phyloP scores from a whole-genome alignment of 2,888 invertebrate genomes.

The Tuta absoluta region DNA sequence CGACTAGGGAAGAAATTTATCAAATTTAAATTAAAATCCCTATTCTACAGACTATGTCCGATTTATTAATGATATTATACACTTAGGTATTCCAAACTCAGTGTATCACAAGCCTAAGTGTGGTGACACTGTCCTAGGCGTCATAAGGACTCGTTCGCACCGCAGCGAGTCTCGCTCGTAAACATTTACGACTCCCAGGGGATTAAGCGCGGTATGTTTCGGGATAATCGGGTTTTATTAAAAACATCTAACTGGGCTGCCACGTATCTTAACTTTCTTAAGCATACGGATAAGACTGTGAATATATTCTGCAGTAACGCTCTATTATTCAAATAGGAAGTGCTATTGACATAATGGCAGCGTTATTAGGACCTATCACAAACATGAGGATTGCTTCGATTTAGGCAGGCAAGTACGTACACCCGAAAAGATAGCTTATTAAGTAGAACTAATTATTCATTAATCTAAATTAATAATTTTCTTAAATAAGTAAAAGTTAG shows the following conservation, averaged over 20 bases:
- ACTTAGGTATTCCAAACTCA: constrained; percentile 1
- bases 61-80: no score
- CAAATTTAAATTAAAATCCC: no score
- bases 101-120: constrained; percentile 44
- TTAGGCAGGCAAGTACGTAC: no score
- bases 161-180: constrained; percentile 72
- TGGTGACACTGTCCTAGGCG: constrained; percentile 68
- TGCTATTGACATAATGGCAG: neutral
- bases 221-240: constrained; percentile 65
- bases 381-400: no score
- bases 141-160: constrained; percentile 73
- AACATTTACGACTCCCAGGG: constrained; percentile 75
- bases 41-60: no score
- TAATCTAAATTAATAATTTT: no score
- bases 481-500: no score
- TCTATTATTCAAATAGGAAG: neutral
- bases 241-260: constrained; percentile 54
- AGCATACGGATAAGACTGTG: neutral
- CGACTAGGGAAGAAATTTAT: no score
- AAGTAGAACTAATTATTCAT: no score
- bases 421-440: no score
- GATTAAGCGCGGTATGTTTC: constrained; percentile 61
- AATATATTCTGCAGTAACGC: neutral
- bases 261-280: constrained; percentile 38
- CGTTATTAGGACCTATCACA: neutral